A percentile compares a stretch with the other conserved stretches of the same genome.
Conservation (phyloP, 1,140 invertebrate genomes). For the Orchestia grillus region DNA sequence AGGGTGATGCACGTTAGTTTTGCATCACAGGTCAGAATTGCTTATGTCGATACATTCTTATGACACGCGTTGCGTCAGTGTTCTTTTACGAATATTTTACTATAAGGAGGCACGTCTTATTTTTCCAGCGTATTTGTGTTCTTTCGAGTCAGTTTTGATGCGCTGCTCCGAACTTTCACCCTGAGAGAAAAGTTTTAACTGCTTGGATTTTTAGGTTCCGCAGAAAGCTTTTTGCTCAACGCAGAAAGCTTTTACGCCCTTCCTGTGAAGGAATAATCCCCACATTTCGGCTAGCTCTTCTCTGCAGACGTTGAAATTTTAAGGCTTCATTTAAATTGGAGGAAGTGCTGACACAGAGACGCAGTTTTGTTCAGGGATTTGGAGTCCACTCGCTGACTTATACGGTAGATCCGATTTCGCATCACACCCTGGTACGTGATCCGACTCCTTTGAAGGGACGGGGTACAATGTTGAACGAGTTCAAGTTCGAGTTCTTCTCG, state of each 20-base stretch:
- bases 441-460: neutral
- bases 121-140: neutral
- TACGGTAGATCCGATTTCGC: neutral
- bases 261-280: neutral
- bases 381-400: neutral
- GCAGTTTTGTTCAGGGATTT: neutral
- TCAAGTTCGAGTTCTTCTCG: too few species aligned
- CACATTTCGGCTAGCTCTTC: neutral
- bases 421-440: neutral
- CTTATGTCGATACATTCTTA: too few species aligned
- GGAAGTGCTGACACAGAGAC: neutral
- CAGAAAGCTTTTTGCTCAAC: neutral
- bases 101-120: neutral
- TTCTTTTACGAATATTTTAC: neutral
- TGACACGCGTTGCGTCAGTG: too few species aligned
- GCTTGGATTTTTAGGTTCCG: neutral
- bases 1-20: too few species aligned
- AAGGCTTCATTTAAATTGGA: neutral
- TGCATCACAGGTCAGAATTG: too few species aligned
- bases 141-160: neutral
- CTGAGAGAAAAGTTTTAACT: neutral
- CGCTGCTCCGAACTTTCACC: neutral
- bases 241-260: neutral
- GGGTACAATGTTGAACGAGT: too few species aligned
- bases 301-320: neutral